These are phyloP conservation scores for Drosophila melanosoma DNA, from an alignment of 2,888 invertebrate species.

Conservation along the genomic window DNA sequence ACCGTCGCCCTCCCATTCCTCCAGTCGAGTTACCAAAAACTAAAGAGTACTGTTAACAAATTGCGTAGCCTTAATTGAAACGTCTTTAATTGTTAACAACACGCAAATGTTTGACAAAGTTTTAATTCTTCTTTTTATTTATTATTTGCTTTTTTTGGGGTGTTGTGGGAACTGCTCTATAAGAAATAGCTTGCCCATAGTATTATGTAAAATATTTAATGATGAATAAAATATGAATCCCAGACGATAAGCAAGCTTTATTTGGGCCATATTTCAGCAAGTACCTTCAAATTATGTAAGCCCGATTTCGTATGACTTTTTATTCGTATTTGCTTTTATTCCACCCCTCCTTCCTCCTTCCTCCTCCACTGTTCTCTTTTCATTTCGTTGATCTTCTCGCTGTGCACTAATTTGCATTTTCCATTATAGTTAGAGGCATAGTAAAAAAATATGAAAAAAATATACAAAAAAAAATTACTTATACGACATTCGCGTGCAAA, in stretches of 20 bases:
- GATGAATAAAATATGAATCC: constrained; percentile 20
- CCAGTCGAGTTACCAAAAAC: constrained; percentile 5
- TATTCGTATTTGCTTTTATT: constrained; percentile 28
- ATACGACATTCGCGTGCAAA: constrained; percentile 77
- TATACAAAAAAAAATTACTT: constrained; percentile 45
- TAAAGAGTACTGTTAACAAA: constrained; percentile 47
- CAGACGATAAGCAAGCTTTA: constrained; percentile 21
- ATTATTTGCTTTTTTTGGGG: constrained; percentile 14
- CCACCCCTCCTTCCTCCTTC: background rate
- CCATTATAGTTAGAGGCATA: constrained; percentile 51
- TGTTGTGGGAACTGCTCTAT: constrained; percentile 41
- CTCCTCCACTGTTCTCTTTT: constrained; percentile 8
- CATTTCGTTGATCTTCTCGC: constrained; percentile 20
- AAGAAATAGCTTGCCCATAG: constrained; percentile 1
- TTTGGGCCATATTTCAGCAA: constrained; percentile 23
- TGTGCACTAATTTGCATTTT: constrained; percentile 71
- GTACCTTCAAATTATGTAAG: constrained; percentile 55
- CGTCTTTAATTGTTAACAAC: constrained; percentile 53
- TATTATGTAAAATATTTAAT: constrained; percentile 30
- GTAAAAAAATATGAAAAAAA: constrained; percentile 18
- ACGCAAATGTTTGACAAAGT: constrained; percentile 47
- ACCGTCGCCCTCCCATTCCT: background rate
- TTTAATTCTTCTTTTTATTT: constrained; percentile 2
- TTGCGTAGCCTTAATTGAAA: constrained; percentile 55
- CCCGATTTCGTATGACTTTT: constrained; percentile 44